Base-by-base conservation (phyloP, 2,797 vertebrate genomes). In the Lacerta agilis region DNA sequence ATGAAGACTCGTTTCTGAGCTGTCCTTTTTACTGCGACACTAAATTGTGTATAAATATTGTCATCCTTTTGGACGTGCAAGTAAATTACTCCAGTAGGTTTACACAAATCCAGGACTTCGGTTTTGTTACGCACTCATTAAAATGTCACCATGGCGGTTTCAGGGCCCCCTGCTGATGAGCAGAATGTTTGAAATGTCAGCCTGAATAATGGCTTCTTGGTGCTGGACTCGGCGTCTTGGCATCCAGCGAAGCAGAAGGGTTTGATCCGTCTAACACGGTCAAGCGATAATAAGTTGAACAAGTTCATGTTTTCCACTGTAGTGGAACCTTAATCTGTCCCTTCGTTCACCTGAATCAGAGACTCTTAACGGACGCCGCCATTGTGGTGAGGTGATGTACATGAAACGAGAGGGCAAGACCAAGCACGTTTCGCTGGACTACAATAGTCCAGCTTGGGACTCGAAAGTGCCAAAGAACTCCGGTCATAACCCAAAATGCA, bases 21-120 rank as follows among this genome's bases (percentile, higher is more conserved):
- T 86, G 33, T 4, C 55, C 75, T 88, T 92, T 92, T 93, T 82
- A 61, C 58, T 77, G 33, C 17, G 87, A 71, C 38, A 20, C 3
- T 66, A 89, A 91, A 86, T 49, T 3, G 8, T 79, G 8, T 10
- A 15, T 69, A 92, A 87, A 36, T 2, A 79, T 67, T 89, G 73
- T 89, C n/a, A 29, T 84, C 58, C 0, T 73, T 72, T 82, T 27
- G 77, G 5, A 85, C 2, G 64, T 79, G 38, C 4, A 45, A 73
- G 76, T 66, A 86, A 89, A 83, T 89, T 83, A 25, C 41, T 69
- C 1, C 18, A 73, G 13, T 45, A 2, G 5, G 38, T 89, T 91
- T 88, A 77, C 15, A 86, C 0, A 9, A 87, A 49, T 6, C 55
- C 1, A 41, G 73, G 45, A 85, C 82, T 66, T 89, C 1, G 58